Conservation (phyloP, 2,113 vertebrate genomes). For the Pongo abelii region DNA sequence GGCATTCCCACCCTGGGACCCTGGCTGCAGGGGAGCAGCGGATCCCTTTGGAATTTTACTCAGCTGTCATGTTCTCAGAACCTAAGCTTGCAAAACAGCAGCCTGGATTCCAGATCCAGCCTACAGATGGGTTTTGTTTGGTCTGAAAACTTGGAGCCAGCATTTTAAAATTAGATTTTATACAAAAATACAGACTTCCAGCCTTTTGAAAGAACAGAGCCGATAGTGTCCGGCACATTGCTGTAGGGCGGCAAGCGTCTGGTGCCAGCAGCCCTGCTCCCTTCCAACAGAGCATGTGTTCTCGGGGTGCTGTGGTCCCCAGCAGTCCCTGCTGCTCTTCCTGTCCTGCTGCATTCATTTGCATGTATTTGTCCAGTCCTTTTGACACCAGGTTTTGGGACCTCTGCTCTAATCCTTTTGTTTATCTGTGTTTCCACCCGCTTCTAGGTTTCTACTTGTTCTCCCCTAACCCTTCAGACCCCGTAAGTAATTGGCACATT, state of each 20-base stretch:
- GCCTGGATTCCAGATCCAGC: background rate
- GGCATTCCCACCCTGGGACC: background rate
- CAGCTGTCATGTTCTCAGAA: background rate
- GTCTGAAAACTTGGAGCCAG: background rate
- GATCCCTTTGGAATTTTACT: background rate
- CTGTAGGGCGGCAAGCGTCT: background rate
- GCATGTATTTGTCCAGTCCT: background rate
- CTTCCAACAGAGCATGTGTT: background rate
- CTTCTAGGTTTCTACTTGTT: slow-evolving; percentile 96
- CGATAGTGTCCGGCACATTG: rapidly evolving
- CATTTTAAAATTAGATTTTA: background rate
- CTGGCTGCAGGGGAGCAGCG: background rate
- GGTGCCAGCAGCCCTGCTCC: background rate
- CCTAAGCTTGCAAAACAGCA: background rate
- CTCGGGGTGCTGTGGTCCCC: too few relatives aligned
- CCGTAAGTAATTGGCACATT: slow-evolving; percentile 84
- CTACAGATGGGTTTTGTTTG: background rate
- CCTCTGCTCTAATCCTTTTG: background rate
- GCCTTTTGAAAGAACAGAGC: background rate
- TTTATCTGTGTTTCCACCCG: background rate
- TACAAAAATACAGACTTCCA: background rate
- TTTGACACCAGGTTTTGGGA: background rate
- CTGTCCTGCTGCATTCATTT: rapidly evolving
- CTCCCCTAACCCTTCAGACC: slow-evolving; percentile 93
- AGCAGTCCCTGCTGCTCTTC: background rate